These are phyloP conservation scores for Meganola albula DNA, from an alignment of 2,888 invertebrate genomes.

Conservation along the genomic window DNA sequence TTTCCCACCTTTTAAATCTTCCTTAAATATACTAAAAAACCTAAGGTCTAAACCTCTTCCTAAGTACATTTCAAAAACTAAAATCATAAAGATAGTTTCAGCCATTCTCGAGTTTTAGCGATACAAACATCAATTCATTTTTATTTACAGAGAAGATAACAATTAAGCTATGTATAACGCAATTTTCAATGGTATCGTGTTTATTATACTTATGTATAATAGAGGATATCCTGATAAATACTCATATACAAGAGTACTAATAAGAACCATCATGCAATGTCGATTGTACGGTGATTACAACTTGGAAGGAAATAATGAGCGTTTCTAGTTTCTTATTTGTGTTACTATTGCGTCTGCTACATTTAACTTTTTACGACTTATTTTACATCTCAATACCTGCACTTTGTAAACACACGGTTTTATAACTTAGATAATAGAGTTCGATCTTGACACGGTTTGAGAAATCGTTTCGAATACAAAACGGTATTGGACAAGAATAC, in stretches of 20 bases:
- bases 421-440: conserved; percentile 55
- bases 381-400: conserved; percentile 41
- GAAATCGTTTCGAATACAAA: conserved; percentile 62
- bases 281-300: conserved; percentile 31
- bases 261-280: conserved; percentile 32
- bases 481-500: conserved; percentile 49
- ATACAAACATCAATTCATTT: too few relatives aligned
- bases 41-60: too few relatives aligned
- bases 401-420: conserved; percentile 38
- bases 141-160: too few relatives aligned
- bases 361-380: conserved; percentile 35
- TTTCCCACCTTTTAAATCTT: too few relatives aligned
- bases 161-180: too few relatives aligned
- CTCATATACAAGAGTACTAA: too few relatives aligned
- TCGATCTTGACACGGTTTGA: conserved; percentile 69
- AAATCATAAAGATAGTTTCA: too few relatives aligned
- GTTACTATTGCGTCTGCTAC: conserved; percentile 24
- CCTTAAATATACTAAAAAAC: too few relatives aligned
- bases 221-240: conserved; percentile 35
- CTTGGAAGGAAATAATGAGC: conserved; percentile 35
- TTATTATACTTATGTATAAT: too few relatives aligned
- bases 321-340: conserved; percentile 34
- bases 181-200: too few relatives aligned
- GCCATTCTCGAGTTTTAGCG: too few relatives aligned
- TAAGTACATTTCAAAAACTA: too few relatives aligned